phyloP scores from a whole-genome alignment of 2,888 invertebrate genomes.

The Papilio protenor region DNA sequence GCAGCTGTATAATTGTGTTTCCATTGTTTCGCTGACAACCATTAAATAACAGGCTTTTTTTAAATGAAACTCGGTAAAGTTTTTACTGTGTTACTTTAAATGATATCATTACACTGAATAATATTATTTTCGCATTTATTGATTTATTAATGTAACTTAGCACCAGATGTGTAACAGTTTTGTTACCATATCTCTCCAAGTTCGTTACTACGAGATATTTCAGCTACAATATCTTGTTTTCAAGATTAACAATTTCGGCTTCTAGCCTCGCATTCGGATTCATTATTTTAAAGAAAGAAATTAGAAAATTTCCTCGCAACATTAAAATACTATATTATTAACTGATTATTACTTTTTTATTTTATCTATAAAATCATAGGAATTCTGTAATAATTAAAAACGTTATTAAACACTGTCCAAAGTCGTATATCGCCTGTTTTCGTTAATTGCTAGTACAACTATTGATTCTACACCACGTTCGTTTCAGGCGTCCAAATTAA shows the following conservation, averaged over 20 bases:
- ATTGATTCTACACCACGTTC: background rate
- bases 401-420: no score
- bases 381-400: no score
- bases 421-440: background rate
- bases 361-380: no score
- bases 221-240: no score
- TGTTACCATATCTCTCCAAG: background rate
- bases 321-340: no score
- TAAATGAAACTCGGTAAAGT: background rate
- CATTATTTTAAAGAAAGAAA: no score
- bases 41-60: conserved; percentile 22
- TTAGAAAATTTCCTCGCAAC: no score
- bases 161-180: background rate
- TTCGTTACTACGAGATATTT: background rate
- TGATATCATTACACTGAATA: background rate
- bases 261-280: no score
- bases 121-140: background rate
- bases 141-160: background rate
- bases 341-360: no score
- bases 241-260: no score
- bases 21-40: conserved; percentile 33
- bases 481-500: conserved; percentile 10
- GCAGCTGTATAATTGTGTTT: conserved; percentile 20
- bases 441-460: background rate
- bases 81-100: background rate